Conservation (phyloP, 2,888 invertebrate genomes). For the Eurois occulta region DNA sequence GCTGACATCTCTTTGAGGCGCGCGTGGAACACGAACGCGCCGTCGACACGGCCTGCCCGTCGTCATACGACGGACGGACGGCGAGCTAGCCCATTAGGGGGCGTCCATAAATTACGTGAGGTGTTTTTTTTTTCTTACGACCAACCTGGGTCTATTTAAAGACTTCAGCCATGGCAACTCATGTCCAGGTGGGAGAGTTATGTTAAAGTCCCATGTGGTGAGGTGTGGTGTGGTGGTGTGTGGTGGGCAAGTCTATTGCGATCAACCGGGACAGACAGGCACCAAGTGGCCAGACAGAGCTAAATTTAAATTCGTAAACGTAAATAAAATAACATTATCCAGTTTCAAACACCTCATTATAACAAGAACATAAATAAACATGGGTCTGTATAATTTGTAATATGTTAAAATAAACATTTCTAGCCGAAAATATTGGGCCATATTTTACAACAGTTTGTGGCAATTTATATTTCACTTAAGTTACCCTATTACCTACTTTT, state of each 20-base stretch:
- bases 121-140: no score
- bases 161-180: no score
- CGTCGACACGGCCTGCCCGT: no score
- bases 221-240: no score
- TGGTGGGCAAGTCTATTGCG: not conserved
- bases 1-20: no score
- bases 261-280: not conserved
- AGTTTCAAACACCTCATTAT: conserved; percentile 1
- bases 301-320: not conserved
- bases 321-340: conserved; percentile 22
- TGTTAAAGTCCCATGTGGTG: not conserved
- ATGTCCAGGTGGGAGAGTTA: no score
- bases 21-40: no score
- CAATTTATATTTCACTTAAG: conserved; percentile 60
- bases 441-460: conserved; percentile 57
- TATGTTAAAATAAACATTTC: conserved; percentile 48
- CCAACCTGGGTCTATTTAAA: no score
- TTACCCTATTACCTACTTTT: conserved; percentile 67
- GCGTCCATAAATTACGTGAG: no score
- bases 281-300: not conserved
- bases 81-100: no score
- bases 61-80: no score
- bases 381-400: conserved; percentile 37
- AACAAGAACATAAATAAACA: conserved; percentile 26
- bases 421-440: conserved; percentile 44